These are phyloP conservation scores for Amblyornis subalaris DNA, from an alignment of 2,113 vertebrate genomes.

Conservation along the genomic window DNA sequence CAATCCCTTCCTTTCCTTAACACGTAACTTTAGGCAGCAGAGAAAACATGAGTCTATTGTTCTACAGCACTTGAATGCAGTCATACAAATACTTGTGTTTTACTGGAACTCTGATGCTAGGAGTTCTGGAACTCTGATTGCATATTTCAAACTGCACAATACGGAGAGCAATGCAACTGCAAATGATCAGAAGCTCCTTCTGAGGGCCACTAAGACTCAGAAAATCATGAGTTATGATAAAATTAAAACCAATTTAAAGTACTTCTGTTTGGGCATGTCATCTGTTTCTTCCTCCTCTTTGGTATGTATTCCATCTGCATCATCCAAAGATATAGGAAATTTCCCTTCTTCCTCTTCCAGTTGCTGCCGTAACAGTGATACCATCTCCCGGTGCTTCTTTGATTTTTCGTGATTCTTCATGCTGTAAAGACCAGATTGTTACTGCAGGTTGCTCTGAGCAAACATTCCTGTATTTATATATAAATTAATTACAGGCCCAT, in stretches of 20 bases:
- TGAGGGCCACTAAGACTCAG: neutral
- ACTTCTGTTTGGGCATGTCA: slow-evolving; percentile 80
- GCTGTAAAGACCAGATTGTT: slow-evolving; percentile 62
- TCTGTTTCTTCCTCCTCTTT: slow-evolving; percentile 67
- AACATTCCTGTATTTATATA: neutral
- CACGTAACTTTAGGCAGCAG: neutral
- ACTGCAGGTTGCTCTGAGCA: neutral
- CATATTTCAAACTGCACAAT: neutral
- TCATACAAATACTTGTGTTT: neutral
- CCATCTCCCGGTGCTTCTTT: slow-evolving; percentile 94
- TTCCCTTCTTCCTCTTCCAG: slow-evolving; percentile 84
- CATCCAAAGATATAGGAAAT: slow-evolving; percentile 47
- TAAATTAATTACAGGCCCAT: neutral
- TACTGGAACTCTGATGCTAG: neutral
- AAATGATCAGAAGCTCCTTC: neutral
- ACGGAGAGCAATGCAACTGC: neutral
- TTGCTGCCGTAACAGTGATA: slow-evolving; percentile 85
- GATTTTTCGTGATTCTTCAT: slow-evolving; percentile 94
- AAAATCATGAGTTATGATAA: neutral
- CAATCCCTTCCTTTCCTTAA: neutral
- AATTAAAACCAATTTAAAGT: neutral
- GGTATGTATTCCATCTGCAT: slow-evolving; percentile 45
- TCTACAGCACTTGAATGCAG: neutral
- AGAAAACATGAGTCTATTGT: neutral
- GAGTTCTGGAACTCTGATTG: neutral